Evolutionary conservation across 2,888 invertebrate species (phyloP), one percentile per base, ranked within the genome.

Genomic region (Cerceris rybyensis): DNA sequence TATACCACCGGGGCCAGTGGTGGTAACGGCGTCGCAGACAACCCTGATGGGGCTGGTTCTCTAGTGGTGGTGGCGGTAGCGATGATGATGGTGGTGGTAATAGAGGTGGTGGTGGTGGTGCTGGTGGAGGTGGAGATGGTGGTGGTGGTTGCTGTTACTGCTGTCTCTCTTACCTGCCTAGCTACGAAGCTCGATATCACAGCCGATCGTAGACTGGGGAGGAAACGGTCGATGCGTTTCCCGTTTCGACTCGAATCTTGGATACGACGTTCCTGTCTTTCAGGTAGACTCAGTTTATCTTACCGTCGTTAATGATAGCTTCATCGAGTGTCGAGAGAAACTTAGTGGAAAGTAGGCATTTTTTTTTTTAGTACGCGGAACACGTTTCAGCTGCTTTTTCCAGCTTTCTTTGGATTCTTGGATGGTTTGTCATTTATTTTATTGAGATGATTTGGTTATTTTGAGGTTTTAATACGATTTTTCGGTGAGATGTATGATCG

Each of bases 11-110:
- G 92, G 87, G 87, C 91, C 46, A 90, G 85, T 66, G 93, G 82
- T 67, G 92, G 86, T 85, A 92, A 91, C 68, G 92, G 89, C 46
- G 87, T 85, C 76, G 85, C 73, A 65, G 91, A 87, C 42, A 92
- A 55, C 68, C 91, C 73, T 92, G 73, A 65, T 50, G 71, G 39
- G 46, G 69, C 43, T 61, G 67, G 46, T 28, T 28, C 28, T 28
- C 28, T 46, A 11, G 46, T 46, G 46, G 55, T 64, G 68, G 46
- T n/a, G 28, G 28, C 4, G 4, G 4, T 28, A 28, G 28, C 4
- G 28, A 1, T 28, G 28, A 4, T 28, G 28, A 4, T 28, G 28
- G 28, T 69, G 68, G 39, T 55, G 69, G 68, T 8, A 55, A 17
- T 61, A 4, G 39, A 46, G 69, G 49, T 61, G 67, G 46, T 46